phyloP scores from a whole-genome alignment of 1,140 invertebrate species.

The Tenebrio molitor region DNA sequence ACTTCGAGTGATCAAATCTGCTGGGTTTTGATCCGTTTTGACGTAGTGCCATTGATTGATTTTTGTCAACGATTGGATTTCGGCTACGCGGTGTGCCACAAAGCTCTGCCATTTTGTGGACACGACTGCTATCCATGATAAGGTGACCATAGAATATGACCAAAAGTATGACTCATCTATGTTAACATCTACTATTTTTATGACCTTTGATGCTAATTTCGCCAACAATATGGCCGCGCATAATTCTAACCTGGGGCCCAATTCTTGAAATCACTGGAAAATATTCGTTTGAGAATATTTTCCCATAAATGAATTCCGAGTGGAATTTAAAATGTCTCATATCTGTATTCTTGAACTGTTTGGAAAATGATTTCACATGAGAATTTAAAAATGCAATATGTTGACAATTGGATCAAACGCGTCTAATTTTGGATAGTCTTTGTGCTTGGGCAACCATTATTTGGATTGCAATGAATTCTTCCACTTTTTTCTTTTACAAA shows the following conservation, averaged over 20 bases:
- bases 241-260: constrained; percentile 56
- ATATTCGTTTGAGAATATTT: too few relatives aligned
- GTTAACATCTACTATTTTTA: constrained; percentile 23
- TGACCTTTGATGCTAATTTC: constrained; percentile 45
- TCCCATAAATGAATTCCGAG: too few relatives aligned
- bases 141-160: constrained; percentile 65
- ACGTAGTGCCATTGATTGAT: not conserved
- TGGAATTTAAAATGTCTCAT: too few relatives aligned
- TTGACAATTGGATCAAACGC: too few relatives aligned
- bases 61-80: constrained; percentile 55
- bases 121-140: constrained; percentile 61
- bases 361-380: too few relatives aligned
- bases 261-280: too few relatives aligned
- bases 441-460: too few relatives aligned
- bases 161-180: constrained; percentile 58
- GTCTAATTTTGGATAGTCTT: too few relatives aligned
- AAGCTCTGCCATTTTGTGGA: constrained; percentile 60
- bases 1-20: not conserved
- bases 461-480: too few relatives aligned
- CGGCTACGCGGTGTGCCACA: constrained; percentile 61
- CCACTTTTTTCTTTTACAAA: too few relatives aligned
- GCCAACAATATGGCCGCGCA: constrained; percentile 53
- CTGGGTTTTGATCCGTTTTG: not conserved
- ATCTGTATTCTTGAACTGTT: too few relatives aligned
- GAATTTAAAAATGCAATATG: too few relatives aligned